These are phyloP conservation scores for Cephus runcator DNA, from an alignment of 2,888 invertebrate species.

Conservation along the genomic window DNA sequence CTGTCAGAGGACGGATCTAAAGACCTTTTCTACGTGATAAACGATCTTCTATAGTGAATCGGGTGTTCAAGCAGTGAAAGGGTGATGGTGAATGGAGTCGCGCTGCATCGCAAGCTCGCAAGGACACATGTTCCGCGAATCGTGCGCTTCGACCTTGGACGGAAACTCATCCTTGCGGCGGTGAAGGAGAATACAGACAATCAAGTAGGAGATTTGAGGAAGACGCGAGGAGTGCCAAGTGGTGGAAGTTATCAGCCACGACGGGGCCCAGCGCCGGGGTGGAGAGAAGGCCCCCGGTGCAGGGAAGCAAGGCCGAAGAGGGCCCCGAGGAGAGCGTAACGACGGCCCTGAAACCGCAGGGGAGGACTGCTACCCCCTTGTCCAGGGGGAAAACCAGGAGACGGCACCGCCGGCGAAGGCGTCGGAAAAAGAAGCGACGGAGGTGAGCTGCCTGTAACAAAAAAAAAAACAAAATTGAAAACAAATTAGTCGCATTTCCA, in stretches of 20 bases:
- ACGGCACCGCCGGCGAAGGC: conserved; percentile 60
- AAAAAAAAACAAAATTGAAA: neutral
- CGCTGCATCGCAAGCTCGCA: conserved; percentile 29
- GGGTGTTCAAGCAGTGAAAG: conserved; percentile 9
- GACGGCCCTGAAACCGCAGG: conserved; percentile 62
- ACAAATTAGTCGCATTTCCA: neutral
- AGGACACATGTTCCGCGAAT: conserved; percentile 45
- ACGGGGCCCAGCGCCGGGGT: conserved; percentile 64
- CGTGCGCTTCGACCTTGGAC: conserved; percentile 21
- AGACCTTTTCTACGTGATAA: neutral
- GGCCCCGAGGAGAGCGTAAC: conserved; percentile 46
- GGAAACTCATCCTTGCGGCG: conserved; percentile 1
- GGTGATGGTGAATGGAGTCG: conserved; percentile 44
- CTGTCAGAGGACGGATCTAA: neutral
- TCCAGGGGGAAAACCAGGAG: conserved; percentile 57
- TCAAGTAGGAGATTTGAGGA: neutral
- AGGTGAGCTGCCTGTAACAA: conserved; percentile 45
- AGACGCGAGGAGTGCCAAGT: conserved; percentile 25
- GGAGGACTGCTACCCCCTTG: conserved; percentile 52
- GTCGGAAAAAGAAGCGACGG: conserved; percentile 64
- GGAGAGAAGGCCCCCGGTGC: conserved; percentile 62
- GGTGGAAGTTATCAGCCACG: conserved; percentile 48
- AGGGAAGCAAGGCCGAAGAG: conserved; percentile 49
- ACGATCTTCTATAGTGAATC: neutral
- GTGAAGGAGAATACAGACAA: neutral